Percentiles rank a stretch among this genome's conserved stretches.
phyloP scores from a whole-genome alignment of 2,113 vertebrate genomes.

The Poecile atricapillus region DNA sequence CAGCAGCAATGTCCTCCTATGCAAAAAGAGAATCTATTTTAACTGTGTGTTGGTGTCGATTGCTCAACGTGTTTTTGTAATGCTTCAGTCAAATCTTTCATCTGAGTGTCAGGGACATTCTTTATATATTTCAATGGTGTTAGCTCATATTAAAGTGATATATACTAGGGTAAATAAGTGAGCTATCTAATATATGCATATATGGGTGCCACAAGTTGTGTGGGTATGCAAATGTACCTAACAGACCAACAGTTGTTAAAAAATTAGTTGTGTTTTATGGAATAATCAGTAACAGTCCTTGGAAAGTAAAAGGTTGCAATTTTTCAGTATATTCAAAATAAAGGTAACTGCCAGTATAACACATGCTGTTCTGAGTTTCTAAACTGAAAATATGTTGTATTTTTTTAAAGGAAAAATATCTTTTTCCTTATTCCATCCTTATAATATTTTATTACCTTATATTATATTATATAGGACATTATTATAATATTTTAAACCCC shows the following conservation, averaged over 20 bases:
- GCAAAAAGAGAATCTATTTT: conserved; percentile 32
- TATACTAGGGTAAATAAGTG: neutral
- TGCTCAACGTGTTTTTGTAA: neutral
- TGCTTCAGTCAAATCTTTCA: conserved; percentile 40
- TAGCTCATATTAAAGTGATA: neutral
- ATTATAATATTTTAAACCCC: neutral
- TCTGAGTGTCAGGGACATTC: neutral
- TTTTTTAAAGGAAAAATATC: neutral
- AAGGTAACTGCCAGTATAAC: neutral
- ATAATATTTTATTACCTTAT: neutral
- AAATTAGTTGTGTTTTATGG: neutral
- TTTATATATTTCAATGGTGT: neutral
- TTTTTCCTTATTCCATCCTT: neutral
- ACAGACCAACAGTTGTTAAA: neutral
- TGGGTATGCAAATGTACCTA: neutral
- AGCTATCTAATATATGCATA: neutral
- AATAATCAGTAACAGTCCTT: neutral
- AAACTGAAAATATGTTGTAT: neutral
- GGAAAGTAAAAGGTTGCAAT: neutral
- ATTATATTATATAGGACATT: too few species aligned
- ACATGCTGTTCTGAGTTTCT: neutral
- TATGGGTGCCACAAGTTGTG: neutral
- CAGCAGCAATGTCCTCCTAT: conserved; percentile 33
- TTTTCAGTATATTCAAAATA: neutral
- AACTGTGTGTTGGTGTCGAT: conserved; percentile 41